Base-by-base conservation (phyloP, 2,113 vertebrate species). In the Rhea americana region DNA sequence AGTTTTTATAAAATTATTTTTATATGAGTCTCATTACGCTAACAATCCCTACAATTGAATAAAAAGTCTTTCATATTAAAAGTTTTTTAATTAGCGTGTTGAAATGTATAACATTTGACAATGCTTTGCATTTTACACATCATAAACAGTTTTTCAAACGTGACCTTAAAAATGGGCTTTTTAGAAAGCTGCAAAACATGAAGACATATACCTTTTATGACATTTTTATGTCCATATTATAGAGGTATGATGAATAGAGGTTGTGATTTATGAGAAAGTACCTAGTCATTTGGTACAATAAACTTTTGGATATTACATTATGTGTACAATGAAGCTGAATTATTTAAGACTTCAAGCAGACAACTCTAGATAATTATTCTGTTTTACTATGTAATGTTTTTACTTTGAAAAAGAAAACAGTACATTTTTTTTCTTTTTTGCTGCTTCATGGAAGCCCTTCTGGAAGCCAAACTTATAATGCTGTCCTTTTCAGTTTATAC, bases 291-390 rank as follows among this genome's bases (percentile, higher is more conserved):
- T 73, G 21, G 18, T 75, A 51, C n/a, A 58, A 78, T 82, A 95
- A 91, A 93, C 22, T 56, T 94, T 95, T n/a, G 66, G 51, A 75
- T 94, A 92, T 67, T 87, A 37, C 21, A 35, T 4, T 59, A 4
- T 77, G 4, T 41, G 8, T 58, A 58, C 7, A 68, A 39, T 19
- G 51, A 76, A 66, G 19, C 17, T 92, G 56, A 80, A 89, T 85
- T 85, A 65, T 24, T 87, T 83, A 72, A 91, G 61, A 74, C 2
- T 61, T 80, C 41, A 86, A 63, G 58, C 9, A 67, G 63, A 70
- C 3, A 72, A 25, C 13, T 89, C 3, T 45, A 74, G 47, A 13
- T 76, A 90, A 70, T 82, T 85, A 82, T 55, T 85, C 11, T 13
- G 68, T 85, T 83, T 92, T 74, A n/a, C 2, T 70, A 15, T 58